Conservation (phyloP, 2,797 vertebrate genomes). For the Cuculus canorus region DNA sequence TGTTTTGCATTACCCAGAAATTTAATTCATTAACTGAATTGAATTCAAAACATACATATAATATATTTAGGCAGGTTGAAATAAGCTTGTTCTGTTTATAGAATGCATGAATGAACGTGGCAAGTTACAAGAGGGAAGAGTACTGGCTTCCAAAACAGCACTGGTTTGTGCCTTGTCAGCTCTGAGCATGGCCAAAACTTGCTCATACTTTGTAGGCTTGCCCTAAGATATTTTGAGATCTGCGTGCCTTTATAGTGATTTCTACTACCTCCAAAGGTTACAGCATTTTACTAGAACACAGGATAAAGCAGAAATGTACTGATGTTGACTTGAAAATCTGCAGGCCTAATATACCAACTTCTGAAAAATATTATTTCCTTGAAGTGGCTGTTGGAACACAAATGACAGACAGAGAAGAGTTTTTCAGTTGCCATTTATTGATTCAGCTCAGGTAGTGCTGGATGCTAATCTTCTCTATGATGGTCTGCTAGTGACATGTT, state of each 20-base stretch:
- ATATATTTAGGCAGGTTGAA: neutral
- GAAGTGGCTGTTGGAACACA: neutral
- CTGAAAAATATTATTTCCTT: neutral
- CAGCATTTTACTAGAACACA: neutral
- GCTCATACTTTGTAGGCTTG: neutral
- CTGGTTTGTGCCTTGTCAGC: neutral
- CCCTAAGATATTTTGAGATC: neutral
- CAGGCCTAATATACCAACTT: accelerated
- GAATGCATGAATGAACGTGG: neutral
- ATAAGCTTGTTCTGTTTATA: neutral
- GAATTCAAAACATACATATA: neutral
- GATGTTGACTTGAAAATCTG: neutral
- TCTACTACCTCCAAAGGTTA: neutral
- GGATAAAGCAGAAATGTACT: neutral
- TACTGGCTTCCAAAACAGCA: neutral
- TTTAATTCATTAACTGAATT: neutral
- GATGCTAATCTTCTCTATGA: neutral
- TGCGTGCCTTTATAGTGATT: neutral
- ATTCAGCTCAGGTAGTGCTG: neutral
- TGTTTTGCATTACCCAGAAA: neutral
- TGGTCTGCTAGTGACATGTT: neutral
- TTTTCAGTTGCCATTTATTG: neutral
- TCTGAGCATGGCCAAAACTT: neutral
- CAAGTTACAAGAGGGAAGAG: neutral
- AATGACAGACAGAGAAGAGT: neutral